Evolutionary conservation across 53 echinoderm and acorn worm species (phyloP).

Genomic region (Henricia sp.): DNA sequence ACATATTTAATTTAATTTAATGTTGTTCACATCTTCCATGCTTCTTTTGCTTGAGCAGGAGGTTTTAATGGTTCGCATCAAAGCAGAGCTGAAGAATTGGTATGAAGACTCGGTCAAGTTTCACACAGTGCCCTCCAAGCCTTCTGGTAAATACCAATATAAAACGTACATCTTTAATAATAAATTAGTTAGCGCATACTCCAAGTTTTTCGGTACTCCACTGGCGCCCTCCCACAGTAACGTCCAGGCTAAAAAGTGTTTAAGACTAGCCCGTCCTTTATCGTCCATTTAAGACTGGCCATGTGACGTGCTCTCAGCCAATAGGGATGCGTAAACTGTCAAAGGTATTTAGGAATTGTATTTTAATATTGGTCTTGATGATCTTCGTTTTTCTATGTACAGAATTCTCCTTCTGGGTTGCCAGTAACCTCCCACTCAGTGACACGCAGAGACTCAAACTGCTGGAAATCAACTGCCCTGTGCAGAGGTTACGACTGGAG

Average conservation of each 20-base stretch:
- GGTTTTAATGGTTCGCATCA: conserved; percentile 82
- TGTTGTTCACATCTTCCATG: too few relatives aligned
- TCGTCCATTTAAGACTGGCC: too few relatives aligned
- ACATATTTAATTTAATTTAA: too few relatives aligned
- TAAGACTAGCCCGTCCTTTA: too few relatives aligned
- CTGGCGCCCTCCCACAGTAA: too few relatives aligned
- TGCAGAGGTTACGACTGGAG: conserved; percentile 91
- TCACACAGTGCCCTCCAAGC: conserved; percentile 74
- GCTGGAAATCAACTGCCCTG: conserved; percentile 79
- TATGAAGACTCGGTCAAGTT: conserved; percentile 83
- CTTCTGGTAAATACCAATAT: conserved; percentile 82
- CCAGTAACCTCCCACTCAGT: conserved; percentile 84
- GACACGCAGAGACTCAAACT: conserved; percentile 80
- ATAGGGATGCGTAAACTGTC: too few relatives aligned
- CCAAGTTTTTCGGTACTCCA: too few relatives aligned
- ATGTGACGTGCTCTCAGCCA: too few relatives aligned
- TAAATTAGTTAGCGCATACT: too few relatives aligned
- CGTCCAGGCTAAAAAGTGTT: too few relatives aligned
- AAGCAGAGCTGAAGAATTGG: conserved; percentile 85
- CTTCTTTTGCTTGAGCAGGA: conserved; percentile 65
- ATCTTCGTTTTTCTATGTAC: not conserved
- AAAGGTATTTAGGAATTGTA: too few relatives aligned
- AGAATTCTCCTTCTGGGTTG: conserved; percentile 99
- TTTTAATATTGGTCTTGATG: not conserved
- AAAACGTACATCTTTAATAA: not conserved